Percentiles rank a stretch among this genome's conserved stretches.
Evolutionary conservation across 2,113 vertebrate species (phyloP).

Genomic region (Myrmecobius fasciatus): DNA sequence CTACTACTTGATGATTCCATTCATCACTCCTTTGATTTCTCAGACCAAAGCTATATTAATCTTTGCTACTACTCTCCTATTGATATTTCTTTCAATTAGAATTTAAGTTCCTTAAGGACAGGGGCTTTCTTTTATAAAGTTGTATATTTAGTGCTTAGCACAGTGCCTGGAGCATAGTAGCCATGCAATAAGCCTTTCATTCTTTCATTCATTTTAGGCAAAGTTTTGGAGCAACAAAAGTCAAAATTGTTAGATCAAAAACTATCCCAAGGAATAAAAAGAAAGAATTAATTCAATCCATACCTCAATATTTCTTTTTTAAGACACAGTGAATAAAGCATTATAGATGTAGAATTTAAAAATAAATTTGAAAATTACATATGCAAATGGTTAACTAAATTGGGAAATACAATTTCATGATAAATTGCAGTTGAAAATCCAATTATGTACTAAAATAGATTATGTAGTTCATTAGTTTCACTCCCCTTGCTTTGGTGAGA

Average conservation of each 20-base stretch:
- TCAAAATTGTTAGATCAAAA: slow-evolving; percentile 22
- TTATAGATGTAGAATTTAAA: slow-evolving; percentile 13
- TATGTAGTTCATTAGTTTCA: slow-evolving; percentile 11
- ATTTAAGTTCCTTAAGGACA: background rate
- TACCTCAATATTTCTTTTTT: slow-evolving; percentile 8
- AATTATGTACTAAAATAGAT: background rate
- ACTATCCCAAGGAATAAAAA: slow-evolving; percentile 1
- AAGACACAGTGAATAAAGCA: background rate
- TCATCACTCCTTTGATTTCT: background rate
- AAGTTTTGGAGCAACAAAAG: background rate
- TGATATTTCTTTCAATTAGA: background rate
- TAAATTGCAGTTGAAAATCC: slow-evolving; percentile 40
- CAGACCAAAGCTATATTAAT: background rate
- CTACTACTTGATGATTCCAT: background rate
- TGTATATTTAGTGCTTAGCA: background rate
- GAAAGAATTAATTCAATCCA: slow-evolving; percentile 2
- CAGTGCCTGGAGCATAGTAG: background rate
- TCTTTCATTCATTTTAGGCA: background rate
- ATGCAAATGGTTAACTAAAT: background rate
- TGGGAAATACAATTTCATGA: slow-evolving; percentile 26
- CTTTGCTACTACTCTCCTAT: background rate
- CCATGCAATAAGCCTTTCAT: background rate
- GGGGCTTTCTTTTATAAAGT: background rate
- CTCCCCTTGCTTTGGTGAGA: background rate
- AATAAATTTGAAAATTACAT: slow-evolving; percentile 18